Percentiles rank a stretch among this genome's conserved stretches.
Conservation (phyloP, 2,888 invertebrate species). For the Drosophila merina region DNA sequence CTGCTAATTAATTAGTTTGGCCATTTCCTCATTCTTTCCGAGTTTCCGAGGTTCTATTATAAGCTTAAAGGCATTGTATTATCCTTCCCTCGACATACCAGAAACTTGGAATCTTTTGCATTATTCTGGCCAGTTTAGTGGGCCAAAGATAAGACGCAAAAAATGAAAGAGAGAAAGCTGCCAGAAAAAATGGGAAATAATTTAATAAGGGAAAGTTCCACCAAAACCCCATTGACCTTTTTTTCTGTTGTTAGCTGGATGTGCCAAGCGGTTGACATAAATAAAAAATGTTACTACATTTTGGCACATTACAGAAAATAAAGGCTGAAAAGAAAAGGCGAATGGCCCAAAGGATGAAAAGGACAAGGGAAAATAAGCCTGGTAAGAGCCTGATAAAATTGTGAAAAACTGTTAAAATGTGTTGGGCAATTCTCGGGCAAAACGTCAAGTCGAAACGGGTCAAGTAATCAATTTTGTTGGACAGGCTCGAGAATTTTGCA, state of each 20-base stretch:
- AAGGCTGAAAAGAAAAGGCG: constrained; percentile 33
- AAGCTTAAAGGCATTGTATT: neutral
- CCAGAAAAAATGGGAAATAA: constrained; percentile 55
- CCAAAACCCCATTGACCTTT: constrained; percentile 63
- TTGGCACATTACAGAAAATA: constrained; percentile 66
- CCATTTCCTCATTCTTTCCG: neutral
- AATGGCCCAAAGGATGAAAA: constrained; percentile 20
- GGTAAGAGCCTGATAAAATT: constrained; percentile 56
- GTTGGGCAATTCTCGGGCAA: constrained; percentile 52
- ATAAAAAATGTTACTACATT: constrained; percentile 71
- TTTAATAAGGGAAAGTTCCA: constrained; percentile 66
- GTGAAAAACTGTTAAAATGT: constrained; percentile 54
- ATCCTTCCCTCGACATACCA: constrained; percentile 1
- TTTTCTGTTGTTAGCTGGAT: constrained; percentile 27
- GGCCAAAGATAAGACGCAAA: constrained; percentile 55
- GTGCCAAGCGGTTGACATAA: constrained; percentile 58
- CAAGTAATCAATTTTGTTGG: constrained; percentile 60
- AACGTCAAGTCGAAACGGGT: constrained; percentile 42
- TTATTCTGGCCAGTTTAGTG: constrained; percentile 56
- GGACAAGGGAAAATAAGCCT: constrained; percentile 17
- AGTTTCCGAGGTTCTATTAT: neutral
- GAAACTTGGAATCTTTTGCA: constrained; percentile 17
- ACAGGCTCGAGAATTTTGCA: constrained; percentile 47
- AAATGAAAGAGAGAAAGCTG: constrained; percentile 26
- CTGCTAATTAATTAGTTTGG: neutral